Base-by-base conservation (phyloP, 2,797 vertebrate species). In the Stomatorhinus walkeri region DNA sequence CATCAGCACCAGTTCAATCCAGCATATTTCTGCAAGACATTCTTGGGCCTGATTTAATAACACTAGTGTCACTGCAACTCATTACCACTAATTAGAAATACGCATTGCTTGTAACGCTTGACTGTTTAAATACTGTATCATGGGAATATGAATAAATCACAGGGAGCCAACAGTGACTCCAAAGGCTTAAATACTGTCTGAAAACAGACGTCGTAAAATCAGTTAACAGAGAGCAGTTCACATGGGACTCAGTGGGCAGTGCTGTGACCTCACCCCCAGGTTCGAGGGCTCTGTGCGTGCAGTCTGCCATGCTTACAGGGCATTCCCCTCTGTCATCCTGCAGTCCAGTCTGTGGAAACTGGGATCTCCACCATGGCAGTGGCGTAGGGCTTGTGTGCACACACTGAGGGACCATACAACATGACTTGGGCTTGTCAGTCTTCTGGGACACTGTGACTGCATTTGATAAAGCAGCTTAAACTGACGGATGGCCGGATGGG, bases 131-230 rank as follows among this genome's bases (percentile, higher is more conserved):
- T 43, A 87, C 32, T 43, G 51, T 54, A 87, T 59, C 76, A 81
- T 81, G 76, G 76, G 76, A 81, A 81, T 81, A 43, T 46, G 76
- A 81, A 81, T 81, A 46, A 81, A 81, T 81, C 76, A 81, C 76
- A 46, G 19, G 40, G 48, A 36, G 24, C 54, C 52, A 87, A 40
- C 54, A 61, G 19, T 36, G 32, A 59, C 52, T 10, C 24, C 85
- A 87, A 86, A 86, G 48, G 28, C 24, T 87, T 40, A 76, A 51
- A 83, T 2, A 28, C 24, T 76, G 68, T 40, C 68, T 76, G 68
- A 28, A 76, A 76, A 76, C 68, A 40, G 68, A 40, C 61, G 76
- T n/a, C 76, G n/a, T 81, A 46, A 81, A 40, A 16, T 46, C 40
- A 10, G 68, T 36, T 32, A 76, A 76, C 32, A 40, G 28, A 40